Conservation (phyloP, 2,113 vertebrate species). For the Trichomycterus rosablanca region DNA sequence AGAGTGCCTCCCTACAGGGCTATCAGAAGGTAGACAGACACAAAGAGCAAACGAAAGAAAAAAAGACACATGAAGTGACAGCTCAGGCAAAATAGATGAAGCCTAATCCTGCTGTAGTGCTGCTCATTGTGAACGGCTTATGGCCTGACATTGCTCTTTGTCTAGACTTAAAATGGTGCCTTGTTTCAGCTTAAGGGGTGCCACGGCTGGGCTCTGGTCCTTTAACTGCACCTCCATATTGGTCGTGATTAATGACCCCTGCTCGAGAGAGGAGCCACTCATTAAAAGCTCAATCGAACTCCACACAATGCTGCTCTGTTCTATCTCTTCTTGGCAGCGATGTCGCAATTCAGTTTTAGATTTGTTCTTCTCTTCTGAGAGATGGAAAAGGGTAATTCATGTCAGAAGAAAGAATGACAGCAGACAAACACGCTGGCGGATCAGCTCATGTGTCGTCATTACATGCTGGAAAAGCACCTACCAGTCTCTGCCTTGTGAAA, state of each 20-base stretch:
- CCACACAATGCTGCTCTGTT: conserved; percentile 35
- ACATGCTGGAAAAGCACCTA: conserved; percentile 6
- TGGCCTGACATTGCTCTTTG: conserved; percentile 47
- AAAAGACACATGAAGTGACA: not conserved
- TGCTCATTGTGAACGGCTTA: conserved; percentile 28
- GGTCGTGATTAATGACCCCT: conserved; percentile 66
- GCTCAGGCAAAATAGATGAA: conserved; percentile 5
- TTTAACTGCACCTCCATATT: conserved; percentile 39
- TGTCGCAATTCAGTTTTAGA: conserved; percentile 26
- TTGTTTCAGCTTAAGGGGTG: conserved; percentile 61
- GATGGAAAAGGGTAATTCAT: conserved; percentile 51
- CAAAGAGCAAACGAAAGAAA: not conserved
- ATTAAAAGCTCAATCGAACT: conserved; percentile 49
- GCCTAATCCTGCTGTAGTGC: conserved; percentile 12
- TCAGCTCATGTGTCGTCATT: conserved; percentile 5
- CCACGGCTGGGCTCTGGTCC: conserved; percentile 47
- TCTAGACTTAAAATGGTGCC: conserved; percentile 53
- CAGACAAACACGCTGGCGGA: conserved; percentile 3
- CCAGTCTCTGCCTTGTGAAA: conserved; percentile 6
- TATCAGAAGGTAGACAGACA: not conserved
- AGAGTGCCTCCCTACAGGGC: conserved; percentile 1
- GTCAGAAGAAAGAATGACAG: conserved; percentile 16
- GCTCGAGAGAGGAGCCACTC: conserved; percentile 49
- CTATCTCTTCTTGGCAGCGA: conserved; percentile 15
- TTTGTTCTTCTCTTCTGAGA: conserved; percentile 46